phyloP scores from a whole-genome alignment of 2,797 vertebrate genomes.

The Pantherophis vulpinus region DNA sequence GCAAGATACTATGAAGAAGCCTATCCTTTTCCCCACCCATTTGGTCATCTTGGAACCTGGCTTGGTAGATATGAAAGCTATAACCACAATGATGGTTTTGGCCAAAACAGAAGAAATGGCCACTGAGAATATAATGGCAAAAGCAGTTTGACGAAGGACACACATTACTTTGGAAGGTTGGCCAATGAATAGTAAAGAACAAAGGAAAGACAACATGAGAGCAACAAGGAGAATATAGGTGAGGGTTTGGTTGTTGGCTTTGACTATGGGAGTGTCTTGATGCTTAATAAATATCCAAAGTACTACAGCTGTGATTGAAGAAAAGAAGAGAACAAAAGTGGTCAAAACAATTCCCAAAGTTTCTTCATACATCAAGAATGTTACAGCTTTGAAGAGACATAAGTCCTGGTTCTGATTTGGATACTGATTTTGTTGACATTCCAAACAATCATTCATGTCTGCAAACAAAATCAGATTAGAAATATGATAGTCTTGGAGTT shows the following conservation, averaged over 20 bases:
- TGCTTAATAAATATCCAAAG: background rate
- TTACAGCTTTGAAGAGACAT: background rate
- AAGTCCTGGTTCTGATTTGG: slow-evolving; percentile 12
- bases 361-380: background rate
- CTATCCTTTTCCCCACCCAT: background rate
- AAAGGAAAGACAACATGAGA: background rate
- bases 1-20: background rate
- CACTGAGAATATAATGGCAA: background rate
- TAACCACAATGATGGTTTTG: background rate
- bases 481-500: background rate
- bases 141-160: background rate
- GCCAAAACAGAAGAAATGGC: background rate
- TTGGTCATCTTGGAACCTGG: background rate
- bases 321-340: background rate
- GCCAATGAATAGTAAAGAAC: background rate
- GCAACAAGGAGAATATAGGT: background rate
- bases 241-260: background rate
- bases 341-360: background rate
- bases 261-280: background rate
- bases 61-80: background rate
- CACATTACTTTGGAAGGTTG: background rate
- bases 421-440: slow-evolving; percentile 27
- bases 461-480: background rate
- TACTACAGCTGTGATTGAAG: background rate
- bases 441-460: slow-evolving; percentile 24